Conservation (phyloP, 1,140 invertebrate genomes). For the Orchesella cincta region DNA sequence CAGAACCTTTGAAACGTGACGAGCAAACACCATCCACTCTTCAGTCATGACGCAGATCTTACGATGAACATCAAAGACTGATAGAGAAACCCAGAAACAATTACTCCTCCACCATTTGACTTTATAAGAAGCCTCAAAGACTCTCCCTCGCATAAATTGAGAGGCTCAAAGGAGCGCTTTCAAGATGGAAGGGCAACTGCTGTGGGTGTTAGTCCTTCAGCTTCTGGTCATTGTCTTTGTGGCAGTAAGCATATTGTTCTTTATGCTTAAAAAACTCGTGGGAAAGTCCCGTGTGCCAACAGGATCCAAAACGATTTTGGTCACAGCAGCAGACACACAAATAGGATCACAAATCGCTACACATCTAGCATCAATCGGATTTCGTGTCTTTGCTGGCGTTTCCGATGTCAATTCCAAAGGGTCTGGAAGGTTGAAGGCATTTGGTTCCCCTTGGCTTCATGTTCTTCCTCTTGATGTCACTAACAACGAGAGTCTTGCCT, state of each 20-base stretch:
- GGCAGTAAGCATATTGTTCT: slow-evolving; percentile 46
- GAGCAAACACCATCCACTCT: too few species aligned
- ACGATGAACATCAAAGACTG: too few species aligned
- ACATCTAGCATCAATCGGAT: slow-evolving; percentile 68
- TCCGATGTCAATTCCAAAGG: slow-evolving; percentile 54
- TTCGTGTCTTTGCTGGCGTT: slow-evolving; percentile 75
- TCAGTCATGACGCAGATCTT: too few species aligned
- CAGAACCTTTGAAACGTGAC: too few species aligned
- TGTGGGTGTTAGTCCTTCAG: slow-evolving; percentile 49
- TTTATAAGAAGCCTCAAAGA: too few species aligned
- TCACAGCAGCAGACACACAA: slow-evolving; percentile 41
- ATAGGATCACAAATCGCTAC: slow-evolving; percentile 57
- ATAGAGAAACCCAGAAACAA: too few species aligned
- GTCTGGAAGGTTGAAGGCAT: slow-evolving; percentile 50
- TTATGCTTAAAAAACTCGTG: slow-evolving; percentile 49
- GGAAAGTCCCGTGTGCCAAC: slow-evolving; percentile 40
- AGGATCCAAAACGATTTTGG: slow-evolving; percentile 49
- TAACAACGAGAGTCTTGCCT: slow-evolving; percentile 74
- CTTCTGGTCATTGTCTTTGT: slow-evolving; percentile 47
- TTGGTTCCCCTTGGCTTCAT: slow-evolving; percentile 54
- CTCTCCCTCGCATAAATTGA: too few species aligned
- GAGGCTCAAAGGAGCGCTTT: neutral
- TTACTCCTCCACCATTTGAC: too few species aligned
- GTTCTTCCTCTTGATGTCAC: slow-evolving; percentile 75
- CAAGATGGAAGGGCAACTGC: slow-evolving; percentile 47